Base-by-base conservation (phyloP, 2,888 invertebrate species). In the Halocaridina rubra region DNA sequence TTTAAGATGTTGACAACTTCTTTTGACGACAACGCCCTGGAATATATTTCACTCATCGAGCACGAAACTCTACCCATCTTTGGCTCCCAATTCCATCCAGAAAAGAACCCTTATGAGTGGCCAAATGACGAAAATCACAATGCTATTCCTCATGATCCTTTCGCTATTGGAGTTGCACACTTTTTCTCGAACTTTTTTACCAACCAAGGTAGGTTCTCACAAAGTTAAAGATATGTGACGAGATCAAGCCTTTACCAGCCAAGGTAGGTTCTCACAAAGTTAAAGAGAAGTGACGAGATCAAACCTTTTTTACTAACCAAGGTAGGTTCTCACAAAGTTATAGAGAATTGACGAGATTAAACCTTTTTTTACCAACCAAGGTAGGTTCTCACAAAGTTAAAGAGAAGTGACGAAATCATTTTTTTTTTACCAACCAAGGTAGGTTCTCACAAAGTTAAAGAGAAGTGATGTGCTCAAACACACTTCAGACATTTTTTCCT, bases 11-110 rank as follows among this genome's bases (percentile, higher is more conserved):
- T 96, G 79, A 94, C 97, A 0, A 91, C 93, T 2, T 95, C 95
- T 89, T 90, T 91, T 39, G 97, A 97, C 89, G 90, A 90, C 0
- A 90, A 93, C 59, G 94, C 93, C 0, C 89, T 94, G 0, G 91
- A 93, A 88, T 98, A 95, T 89, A 93, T 98, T 46, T 96, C 97
- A 0, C 92, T 94, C 0, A 91, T 96, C 85, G 97, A 98, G 91
- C 94, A 95, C 88, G 92, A 89, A 7, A 92, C 91, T 90, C 94
- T 92, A 87, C 98, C 98, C 8, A 94, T 97, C 90, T 98, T 95
- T 90, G 97, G 95, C 0, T 92, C 95, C 0, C 97, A 97, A 91
- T 98, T 96, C 91, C 98, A 98, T 90, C 97, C 98, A 0, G 98
- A 98, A 91, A 97, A 97, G 90, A 94, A 93, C 89, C 91, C 93